Conservation (phyloP, 2,888 invertebrate species). For the Aphidius colemani region DNA sequence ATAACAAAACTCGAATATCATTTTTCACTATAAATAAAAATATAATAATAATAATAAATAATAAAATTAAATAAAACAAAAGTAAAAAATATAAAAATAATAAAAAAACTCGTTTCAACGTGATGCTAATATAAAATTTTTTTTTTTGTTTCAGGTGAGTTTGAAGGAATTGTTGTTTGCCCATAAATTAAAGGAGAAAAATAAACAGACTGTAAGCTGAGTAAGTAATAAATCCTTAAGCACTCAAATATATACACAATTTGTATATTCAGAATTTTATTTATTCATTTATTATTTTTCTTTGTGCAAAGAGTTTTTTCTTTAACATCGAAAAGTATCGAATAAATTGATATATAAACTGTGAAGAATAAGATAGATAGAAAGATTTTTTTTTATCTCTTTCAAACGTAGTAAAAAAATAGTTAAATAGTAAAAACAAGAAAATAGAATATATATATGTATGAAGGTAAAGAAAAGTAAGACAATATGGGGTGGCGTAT, state of each 20-base stretch:
- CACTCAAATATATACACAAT: too few relatives aligned
- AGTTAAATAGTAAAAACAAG: background rate
- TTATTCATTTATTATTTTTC: too few relatives aligned
- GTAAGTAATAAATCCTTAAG: too few relatives aligned
- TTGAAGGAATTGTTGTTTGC: too few relatives aligned
- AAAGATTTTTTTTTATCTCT: too few relatives aligned
- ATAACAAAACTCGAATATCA: conserved; percentile 17
- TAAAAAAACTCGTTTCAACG: conserved; percentile 1
- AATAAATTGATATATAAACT: too few relatives aligned
- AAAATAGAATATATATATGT: background rate
- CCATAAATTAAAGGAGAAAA: too few relatives aligned
- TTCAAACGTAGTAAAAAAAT: background rate
- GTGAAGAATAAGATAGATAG: too few relatives aligned
- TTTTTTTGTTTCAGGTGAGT: background rate
- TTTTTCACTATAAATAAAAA: background rate
- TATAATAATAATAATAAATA: background rate
- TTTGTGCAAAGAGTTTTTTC: too few relatives aligned
- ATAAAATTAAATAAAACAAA: conserved; percentile 6
- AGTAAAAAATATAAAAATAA: background rate
- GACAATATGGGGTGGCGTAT: background rate
- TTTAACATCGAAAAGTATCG: too few relatives aligned
- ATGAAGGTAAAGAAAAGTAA: conserved; percentile 3
- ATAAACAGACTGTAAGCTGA: too few relatives aligned
- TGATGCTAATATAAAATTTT: background rate
- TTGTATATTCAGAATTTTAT: too few relatives aligned